These are phyloP conservation scores for Anser brachyrhynchus DNA, from an alignment of 2,113 vertebrate genomes.

Conservation along the genomic window DNA sequence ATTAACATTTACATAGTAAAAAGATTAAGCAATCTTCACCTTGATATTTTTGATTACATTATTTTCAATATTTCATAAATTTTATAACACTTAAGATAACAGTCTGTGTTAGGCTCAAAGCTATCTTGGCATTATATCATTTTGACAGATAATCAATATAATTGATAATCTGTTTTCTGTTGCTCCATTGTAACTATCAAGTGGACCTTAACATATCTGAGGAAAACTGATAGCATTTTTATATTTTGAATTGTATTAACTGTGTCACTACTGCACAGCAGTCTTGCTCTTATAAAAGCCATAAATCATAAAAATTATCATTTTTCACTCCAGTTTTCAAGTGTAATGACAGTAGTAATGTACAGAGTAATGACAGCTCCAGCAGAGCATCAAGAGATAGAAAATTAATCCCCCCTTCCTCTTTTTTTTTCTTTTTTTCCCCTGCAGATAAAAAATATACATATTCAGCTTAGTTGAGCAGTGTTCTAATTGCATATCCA, in stretches of 20 bases:
- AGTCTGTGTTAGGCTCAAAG: neutral
- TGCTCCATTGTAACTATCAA: neutral
- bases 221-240: neutral
- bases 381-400: neutral
- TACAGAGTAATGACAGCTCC: neutral
- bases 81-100: neutral
- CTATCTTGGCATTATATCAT: neutral
- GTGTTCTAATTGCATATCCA: neutral
- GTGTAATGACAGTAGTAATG: too few relatives aligned
- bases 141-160: conserved; percentile 3
- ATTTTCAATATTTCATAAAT: neutral
- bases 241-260: neutral
- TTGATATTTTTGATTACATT: neutral
- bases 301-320: neutral
- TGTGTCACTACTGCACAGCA: neutral
- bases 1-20: neutral
- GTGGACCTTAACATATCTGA: neutral
- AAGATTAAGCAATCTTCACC: neutral
- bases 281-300: neutral
- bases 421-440: neutral
- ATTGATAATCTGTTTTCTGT: conserved; percentile 21
- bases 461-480: neutral
- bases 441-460: neutral
- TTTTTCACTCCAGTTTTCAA: neutral
- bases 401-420: neutral